Percentiles rank a stretch among this genome's conserved stretches.
These are phyloP conservation scores for Rotaria sp. DNA, from an alignment of 2,888 invertebrate genomes.

Conservation along the genomic window DNA sequence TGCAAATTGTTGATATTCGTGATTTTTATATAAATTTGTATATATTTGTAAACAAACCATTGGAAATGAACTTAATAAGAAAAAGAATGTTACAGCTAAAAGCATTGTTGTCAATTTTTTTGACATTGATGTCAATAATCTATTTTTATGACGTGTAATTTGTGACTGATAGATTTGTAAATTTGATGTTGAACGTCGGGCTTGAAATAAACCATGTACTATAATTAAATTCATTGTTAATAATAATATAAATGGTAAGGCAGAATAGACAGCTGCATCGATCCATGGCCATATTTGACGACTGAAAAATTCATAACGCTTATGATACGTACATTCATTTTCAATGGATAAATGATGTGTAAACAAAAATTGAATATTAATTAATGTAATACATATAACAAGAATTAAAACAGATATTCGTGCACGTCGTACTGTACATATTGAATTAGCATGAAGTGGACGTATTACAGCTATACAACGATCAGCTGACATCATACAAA, in stretches of 20 bases:
- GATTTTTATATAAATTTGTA: constrained; percentile 41
- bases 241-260: constrained; percentile 45
- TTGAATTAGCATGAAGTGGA: constrained; percentile 45
- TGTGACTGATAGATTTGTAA: constrained; percentile 2
- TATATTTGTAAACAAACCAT: constrained; percentile 44
- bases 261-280: constrained; percentile 48
- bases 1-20: constrained; percentile 41
- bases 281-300: constrained; percentile 47
- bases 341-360: constrained; percentile 41
- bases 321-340: constrained; percentile 43
- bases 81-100: constrained; percentile 45
- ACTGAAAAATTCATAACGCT: constrained; percentile 44
- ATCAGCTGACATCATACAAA: constrained; percentile 48
- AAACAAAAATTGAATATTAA: constrained; percentile 46
- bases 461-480: constrained; percentile 46
- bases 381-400: constrained; percentile 41
- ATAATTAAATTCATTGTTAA: constrained; percentile 47
- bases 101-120: constrained; percentile 45
- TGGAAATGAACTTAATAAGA: constrained; percentile 46
- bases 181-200: background rate
- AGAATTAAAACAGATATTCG: constrained; percentile 42
- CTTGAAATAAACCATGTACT: constrained; percentile 43
- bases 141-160: background rate
- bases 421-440: constrained; percentile 44
- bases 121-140: background rate